These are phyloP conservation scores for Lynx canadensis DNA, from an alignment of 2,113 vertebrate species.

Conservation along the genomic window DNA sequence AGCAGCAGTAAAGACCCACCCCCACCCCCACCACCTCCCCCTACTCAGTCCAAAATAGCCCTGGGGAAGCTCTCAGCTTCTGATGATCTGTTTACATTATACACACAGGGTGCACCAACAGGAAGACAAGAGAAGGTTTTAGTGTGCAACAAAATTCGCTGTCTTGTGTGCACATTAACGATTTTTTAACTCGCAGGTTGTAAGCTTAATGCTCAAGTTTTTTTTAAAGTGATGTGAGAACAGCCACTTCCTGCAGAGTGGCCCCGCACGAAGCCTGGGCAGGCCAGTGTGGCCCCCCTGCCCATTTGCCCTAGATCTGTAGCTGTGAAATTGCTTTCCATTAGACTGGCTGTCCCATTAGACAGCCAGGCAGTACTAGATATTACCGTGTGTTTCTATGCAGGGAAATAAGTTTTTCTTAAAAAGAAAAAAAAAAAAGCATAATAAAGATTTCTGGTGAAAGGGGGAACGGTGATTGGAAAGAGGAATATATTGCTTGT, in stretches of 20 bases:
- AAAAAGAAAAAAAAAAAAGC: not conserved
- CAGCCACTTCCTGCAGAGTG: not conserved
- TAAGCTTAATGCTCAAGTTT: not conserved
- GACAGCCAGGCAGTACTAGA: not conserved
- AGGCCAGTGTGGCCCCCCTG: not conserved
- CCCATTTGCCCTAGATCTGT: not conserved
- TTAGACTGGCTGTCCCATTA: no score
- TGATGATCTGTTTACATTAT: not conserved
- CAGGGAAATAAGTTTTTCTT: not conserved
- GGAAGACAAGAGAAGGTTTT: not conserved
- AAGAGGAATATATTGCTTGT: not conserved
- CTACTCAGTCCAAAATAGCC: not conserved
- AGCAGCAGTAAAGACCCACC: not conserved
- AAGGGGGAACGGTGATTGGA: not conserved
- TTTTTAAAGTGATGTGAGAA: rapidly evolving
- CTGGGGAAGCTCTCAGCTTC: not conserved
- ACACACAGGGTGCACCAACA: not conserved
- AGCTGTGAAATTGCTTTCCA: not conserved
- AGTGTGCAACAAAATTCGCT: not conserved
- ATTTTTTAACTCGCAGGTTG: not conserved
- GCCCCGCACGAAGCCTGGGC: not conserved
- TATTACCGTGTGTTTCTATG: not conserved
- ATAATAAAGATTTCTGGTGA: not conserved
- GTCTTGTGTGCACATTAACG: not conserved
- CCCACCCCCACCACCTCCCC: not conserved